Base-by-base conservation (phyloP, 2,888 invertebrate species). In the Adelphocoris suturalis region DNA sequence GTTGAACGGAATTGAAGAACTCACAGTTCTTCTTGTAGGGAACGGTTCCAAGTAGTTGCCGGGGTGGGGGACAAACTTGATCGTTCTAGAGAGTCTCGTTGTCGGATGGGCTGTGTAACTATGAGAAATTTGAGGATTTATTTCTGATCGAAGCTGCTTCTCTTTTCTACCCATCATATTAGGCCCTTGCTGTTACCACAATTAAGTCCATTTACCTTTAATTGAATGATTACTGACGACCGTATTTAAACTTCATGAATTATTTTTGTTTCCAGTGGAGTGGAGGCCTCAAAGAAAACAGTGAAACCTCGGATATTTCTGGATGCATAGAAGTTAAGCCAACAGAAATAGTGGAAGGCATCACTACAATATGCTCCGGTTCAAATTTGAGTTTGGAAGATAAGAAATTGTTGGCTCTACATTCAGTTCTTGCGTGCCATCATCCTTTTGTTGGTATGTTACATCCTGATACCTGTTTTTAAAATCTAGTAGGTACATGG, bases 401-500 rank as follows among this genome's bases (percentile, higher is more conserved):
- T 92, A 94, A 95, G 0, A 94, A 96, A 91, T 92, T 93, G 12
- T 93, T 97, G 81, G 96, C 96, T 0, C 93, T 96, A 89, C 96
- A 96, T 90, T 94, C 96, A 7, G 93, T 98, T 46, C 94, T 96
- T 16, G 95, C 96, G 75, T 95, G 96, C 85, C 97, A 98, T 93
- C 96, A 97, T 93, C 97, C 97, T 0, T 94, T 95, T 61, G 95
- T 97, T 61, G 93, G 94, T 94, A 92, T 92, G 92, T 92, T 57
- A 28, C 23, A 5, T 16, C 16, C 37, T 37, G 37, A 4, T 37
- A 37, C 7, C 2, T 37, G n/a, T 37, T 37, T 37, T 5, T 57
- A 57, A 52, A 11, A 52, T 52, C 48, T n/a, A n/a, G n/a, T n/a
- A n/a, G 37, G 37, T 37, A 37, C 7, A 37, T 7, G 7, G 37